Base-by-base conservation (phyloP, 2,888 invertebrate species). In the Pyrgus malvae region DNA sequence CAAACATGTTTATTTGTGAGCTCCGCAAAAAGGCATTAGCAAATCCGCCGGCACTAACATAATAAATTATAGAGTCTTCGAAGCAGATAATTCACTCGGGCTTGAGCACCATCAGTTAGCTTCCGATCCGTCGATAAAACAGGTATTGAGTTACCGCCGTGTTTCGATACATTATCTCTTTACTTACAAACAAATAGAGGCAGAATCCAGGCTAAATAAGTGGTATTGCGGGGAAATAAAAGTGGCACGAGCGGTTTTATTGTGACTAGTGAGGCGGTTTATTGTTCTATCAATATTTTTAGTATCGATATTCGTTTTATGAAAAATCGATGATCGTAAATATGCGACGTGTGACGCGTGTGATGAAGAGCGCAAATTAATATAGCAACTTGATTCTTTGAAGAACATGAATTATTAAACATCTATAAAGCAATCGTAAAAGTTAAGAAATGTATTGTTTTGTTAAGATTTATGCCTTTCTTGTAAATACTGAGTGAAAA, bases 141-240 rank as follows among this genome's bases (percentile, higher is more conserved):
- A 60, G 63, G 66, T 66, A 60, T 61, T 59, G 58, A 60, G 59
- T 54, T 49, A 48, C 48, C 60, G 48, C 33, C 40, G 41, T 48
- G 62, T 61, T 58, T 50, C 67, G 60, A 69, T 68, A 67, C 65
- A 70, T 70, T 66, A 71, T 68, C 64, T 68, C 63, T 69, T 66
- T 67, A 64, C 66, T 67, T 67, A 63, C 69, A 70, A 72, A 73
- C 72, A 73, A 74, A 76, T 76, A 76, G 69, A 67, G 68, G 62
- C 67, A 64, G 68, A 68, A 71, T 66, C 67, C 64, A 65, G 60
- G 67, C 72, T 70, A 74, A 72, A 71, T 73, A 71, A 71, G 72
- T 71, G 68, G 67, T 72, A 65, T 69, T 65, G 59, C 49, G 58
- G 62, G 64, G 63, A 64, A 68, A 74, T 74, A 74, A 75, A 73